These are phyloP conservation scores for Mythimna vitellina DNA, from an alignment of 2,888 invertebrate species.

Conservation along the genomic window DNA sequence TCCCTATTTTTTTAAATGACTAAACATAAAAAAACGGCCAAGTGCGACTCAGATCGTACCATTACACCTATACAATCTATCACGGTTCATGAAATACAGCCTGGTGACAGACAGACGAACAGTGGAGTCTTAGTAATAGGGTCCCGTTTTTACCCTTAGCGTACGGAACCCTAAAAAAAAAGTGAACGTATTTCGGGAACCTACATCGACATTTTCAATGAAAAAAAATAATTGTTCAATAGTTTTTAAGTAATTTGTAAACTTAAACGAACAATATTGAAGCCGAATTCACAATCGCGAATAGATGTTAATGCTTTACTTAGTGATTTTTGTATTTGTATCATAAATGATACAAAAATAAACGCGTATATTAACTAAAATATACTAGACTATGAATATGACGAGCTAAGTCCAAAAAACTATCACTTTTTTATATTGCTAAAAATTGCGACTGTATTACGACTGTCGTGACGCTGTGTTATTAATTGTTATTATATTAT, in stretches of 20 bases:
- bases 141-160: too few relatives aligned
- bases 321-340: constrained; percentile 30
- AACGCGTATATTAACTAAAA: constrained; percentile 38
- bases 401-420: constrained; percentile 54
- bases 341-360: constrained; percentile 26
- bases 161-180: too few relatives aligned
- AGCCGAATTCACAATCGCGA: constrained; percentile 54
- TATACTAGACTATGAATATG: constrained; percentile 29
- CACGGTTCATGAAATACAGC: too few relatives aligned
- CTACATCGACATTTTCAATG: background rate
- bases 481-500: constrained; percentile 46
- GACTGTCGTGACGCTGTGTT: constrained; percentile 49
- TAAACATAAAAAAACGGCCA: too few relatives aligned
- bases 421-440: constrained; percentile 43
- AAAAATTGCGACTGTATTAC: constrained; percentile 31
- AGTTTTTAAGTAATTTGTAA: constrained; percentile 50
- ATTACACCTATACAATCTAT: too few relatives aligned
- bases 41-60: too few relatives aligned
- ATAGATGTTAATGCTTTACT: constrained; percentile 38
- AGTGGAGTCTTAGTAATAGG: too few relatives aligned
- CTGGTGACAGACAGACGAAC: too few relatives aligned
- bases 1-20: too few relatives aligned
- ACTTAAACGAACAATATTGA: constrained; percentile 50
- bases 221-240: constrained; percentile 51
- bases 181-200: background rate